Percentiles rank a stretch among this genome's conserved stretches.
Conservation (phyloP, 2,113 vertebrate genomes). For the Myanophis thanlyinensis region DNA sequence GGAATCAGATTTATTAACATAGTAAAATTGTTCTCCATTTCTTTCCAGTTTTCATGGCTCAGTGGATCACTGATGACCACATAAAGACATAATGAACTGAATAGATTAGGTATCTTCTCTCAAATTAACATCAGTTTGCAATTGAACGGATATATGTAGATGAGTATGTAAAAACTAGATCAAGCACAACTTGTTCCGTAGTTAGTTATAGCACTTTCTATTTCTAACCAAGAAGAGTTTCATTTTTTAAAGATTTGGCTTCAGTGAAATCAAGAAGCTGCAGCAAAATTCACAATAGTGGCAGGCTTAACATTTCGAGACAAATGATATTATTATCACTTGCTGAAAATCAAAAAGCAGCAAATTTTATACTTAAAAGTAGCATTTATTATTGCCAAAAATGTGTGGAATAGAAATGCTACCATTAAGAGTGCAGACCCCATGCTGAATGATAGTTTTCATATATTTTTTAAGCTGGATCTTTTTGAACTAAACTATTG, state of each 20-base stretch:
- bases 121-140: background rate
- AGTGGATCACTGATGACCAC: background rate
- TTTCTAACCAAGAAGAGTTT: background rate
- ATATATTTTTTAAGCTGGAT: background rate
- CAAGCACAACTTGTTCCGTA: background rate
- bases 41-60: background rate
- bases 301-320: background rate
- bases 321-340: background rate
- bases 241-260: background rate
- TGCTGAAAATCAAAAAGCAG: conserved; percentile 9
- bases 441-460: background rate
- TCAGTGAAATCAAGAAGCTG: background rate
- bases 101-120: conserved; percentile 4
- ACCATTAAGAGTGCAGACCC: background rate
- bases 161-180: background rate
- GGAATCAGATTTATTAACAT: background rate
- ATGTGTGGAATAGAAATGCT: background rate
- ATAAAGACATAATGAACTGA: background rate
- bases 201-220: background rate
- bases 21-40: background rate
- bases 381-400: conserved; percentile 17
- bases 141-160: background rate
- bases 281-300: background rate
- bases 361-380: background rate
- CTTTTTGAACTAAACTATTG: conserved; percentile 13